Base-by-base conservation (phyloP, 2,797 vertebrate species). In the Setipinna tenuifilis region DNA sequence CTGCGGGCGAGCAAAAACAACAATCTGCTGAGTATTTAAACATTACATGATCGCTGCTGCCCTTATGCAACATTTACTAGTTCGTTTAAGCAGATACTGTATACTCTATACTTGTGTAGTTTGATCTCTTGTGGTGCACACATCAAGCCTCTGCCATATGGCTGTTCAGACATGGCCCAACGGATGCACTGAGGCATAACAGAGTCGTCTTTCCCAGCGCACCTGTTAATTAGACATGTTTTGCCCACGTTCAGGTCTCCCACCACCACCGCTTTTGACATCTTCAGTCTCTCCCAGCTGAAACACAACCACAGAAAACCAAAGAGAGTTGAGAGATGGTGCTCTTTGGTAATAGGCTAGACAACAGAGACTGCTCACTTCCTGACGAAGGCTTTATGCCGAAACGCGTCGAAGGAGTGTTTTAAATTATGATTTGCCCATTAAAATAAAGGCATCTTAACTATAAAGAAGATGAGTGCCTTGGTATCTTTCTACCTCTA, bases 141-240 rank as follows among this genome's bases (percentile, higher is more conserved):
- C 23, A 9, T 65, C 9, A 65, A 4, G 16, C 28, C 31, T 68
- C 25, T 68, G 16, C 23, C 23, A 31, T 10, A 31, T 31, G 3
- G 65, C 12, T 31, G 31, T 23, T 16, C 12, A 31, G 25, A 71
- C 16, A 71, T 28, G 4, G 11, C 23, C 25, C 65, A 14, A 28
- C 25, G 12, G 25, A 3, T 68, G 25, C 3, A 1, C 23, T 4
- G 11, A 28, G 11, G 35, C 35, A 41, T 41, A 41, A 41, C 35
- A 41, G 35, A 21, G 35, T 17, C 25, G 10, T 68, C 25, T 68
- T 14, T 12, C 25, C 25, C 3, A 68, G 7, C 35, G 17, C 94
- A 97, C 97, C 97, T 97, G 89, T 97, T 97, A 85, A 99, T 97
- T 85, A 99, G 95, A 89, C 97, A 97, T 35, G 97, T 98, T 92